A percentile compares a stretch with the other conserved stretches of the same genome.
phyloP scores from a whole-genome alignment of 2,888 invertebrate species.

The Ischnura elegans region DNA sequence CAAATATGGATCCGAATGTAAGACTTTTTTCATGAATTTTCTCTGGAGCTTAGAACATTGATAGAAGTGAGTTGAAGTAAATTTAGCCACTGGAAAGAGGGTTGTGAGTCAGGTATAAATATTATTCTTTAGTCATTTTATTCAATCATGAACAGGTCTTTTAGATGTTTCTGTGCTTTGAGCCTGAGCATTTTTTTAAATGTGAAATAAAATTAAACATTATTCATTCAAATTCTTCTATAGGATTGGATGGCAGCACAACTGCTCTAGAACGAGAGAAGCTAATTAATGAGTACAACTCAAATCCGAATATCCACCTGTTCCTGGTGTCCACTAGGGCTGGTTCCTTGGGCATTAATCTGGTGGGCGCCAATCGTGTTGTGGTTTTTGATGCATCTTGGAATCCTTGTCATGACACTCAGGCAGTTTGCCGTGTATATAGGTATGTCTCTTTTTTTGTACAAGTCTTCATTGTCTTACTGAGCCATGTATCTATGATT shows the following conservation, averaged over 20 bases:
- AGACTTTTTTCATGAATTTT: no score
- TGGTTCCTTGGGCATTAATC: conserved; percentile 97
- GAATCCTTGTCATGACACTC: conserved; percentile 99
- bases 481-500: neutral
- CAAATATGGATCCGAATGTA: no score
- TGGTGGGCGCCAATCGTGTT: conserved; percentile 98
- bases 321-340: conserved; percentile 98
- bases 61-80: no score
- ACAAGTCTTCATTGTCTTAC: neutral
- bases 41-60: no score
- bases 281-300: conserved; percentile 97
- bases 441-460: conserved; percentile 77
- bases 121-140: no score
- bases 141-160: no score
- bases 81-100: no score
- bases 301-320: conserved; percentile 90
- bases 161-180: no score
- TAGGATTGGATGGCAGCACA: conserved; percentile 96
- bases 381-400: conserved; percentile 99
- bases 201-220: no score
- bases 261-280: conserved; percentile 96
- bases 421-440: conserved; percentile 98
- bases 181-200: no score
- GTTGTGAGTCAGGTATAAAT: no score
- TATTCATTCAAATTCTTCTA: no score